Percentiles rank a stretch among this genome's conserved stretches.
These are phyloP conservation scores for Stigmatopora argus DNA, from an alignment of 2,113 vertebrate species.

Conservation along the genomic window DNA sequence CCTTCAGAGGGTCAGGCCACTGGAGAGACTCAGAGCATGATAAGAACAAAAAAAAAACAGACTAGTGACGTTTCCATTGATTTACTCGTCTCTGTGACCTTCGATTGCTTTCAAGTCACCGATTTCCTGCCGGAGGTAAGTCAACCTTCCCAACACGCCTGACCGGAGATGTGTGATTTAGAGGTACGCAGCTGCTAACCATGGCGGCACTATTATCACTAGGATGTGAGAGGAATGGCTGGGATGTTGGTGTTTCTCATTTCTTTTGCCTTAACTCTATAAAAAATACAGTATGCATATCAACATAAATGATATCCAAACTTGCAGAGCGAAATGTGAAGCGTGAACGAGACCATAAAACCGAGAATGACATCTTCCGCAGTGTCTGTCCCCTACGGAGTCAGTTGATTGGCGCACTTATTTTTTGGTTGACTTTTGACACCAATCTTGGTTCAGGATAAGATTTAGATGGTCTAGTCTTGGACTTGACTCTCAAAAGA, in stretches of 20 bases:
- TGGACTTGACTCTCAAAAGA: too few relatives aligned
- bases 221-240: not conserved
- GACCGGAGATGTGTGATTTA: constrained; percentile 15
- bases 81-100: constrained; percentile 13
- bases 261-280: not conserved
- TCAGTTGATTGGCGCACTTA: too few relatives aligned
- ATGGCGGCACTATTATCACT: not conserved
- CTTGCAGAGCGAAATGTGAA: not conserved
- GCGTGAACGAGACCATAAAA: not conserved
- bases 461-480: too few relatives aligned
- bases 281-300: not conserved
- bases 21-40: constrained; percentile 33
- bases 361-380: not conserved
- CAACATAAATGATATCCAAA: not conserved
- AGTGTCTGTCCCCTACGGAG: too few relatives aligned
- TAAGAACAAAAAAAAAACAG: constrained; percentile 16
- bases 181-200: not conserved
- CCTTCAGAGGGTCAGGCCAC: not conserved
- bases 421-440: too few relatives aligned
- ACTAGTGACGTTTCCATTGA: constrained; percentile 17
- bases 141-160: constrained; percentile 7
- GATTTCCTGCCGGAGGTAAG: constrained; percentile 11
- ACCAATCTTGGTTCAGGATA: too few relatives aligned
- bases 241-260: not conserved
- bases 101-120: constrained; percentile 11